A percentile compares a stretch with the other conserved stretches of the same genome.
phyloP scores from a whole-genome alignment of 2,797 vertebrate genomes.

The Liparis tanakae region DNA sequence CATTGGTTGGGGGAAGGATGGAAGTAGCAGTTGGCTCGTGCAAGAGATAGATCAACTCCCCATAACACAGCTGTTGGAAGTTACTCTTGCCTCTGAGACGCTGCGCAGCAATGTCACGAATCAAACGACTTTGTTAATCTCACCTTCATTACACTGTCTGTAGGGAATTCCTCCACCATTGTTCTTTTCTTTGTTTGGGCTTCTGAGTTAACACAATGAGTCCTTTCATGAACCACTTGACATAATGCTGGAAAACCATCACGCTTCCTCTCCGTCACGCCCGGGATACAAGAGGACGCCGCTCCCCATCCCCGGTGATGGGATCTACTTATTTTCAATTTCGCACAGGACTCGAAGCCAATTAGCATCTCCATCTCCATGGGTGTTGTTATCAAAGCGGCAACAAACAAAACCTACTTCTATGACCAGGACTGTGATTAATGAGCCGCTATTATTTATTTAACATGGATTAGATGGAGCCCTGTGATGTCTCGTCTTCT shows the following conservation, averaged over 20 bases:
- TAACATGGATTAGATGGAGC: conserved; percentile 47
- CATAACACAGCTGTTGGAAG: conserved; percentile 61
- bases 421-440: conserved; percentile 57
- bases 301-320: background rate
- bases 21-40: conserved; percentile 40
- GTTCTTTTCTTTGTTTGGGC: conserved; percentile 49
- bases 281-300: background rate
- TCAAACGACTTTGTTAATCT: conserved; percentile 64
- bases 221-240: conserved; percentile 40
- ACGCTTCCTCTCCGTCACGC: background rate
- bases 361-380: conserved; percentile 57
- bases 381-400: conserved; percentile 58
- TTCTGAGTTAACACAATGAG: conserved; percentile 54
- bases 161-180: conserved; percentile 41
- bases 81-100: conserved; percentile 46
- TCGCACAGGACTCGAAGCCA: conserved; percentile 45
- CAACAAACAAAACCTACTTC: conserved; percentile 32
- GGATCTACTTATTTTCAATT: conserved; percentile 46
- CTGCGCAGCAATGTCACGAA: conserved; percentile 28
- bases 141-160: conserved; percentile 62
- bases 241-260: conserved; percentile 26
- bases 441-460: conserved; percentile 73
- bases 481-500: conserved; percentile 52
- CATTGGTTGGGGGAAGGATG: conserved; percentile 29
- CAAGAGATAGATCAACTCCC: conserved; percentile 42